These are phyloP conservation scores for Elgaria multicarinata DNA, from an alignment of 2,113 vertebrate species.

Conservation along the genomic window DNA sequence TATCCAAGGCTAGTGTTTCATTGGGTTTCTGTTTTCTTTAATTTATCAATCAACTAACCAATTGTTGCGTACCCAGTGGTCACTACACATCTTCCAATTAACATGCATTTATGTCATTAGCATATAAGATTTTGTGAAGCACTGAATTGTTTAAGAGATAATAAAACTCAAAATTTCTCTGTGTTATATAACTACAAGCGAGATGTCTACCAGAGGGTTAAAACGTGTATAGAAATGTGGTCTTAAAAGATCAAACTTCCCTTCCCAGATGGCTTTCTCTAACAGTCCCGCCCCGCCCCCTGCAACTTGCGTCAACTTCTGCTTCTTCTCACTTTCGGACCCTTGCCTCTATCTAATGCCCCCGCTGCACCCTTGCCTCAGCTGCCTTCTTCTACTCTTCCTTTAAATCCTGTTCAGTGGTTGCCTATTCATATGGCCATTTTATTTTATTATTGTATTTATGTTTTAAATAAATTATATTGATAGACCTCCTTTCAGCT, in stretches of 20 bases:
- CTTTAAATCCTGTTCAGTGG: background rate
- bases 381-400: background rate
- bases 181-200: background rate
- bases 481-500: background rate
- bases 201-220: no score
- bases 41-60: background rate
- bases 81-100: background rate
- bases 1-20: rapidly evolving
- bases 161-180: background rate
- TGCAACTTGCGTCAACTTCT: background rate
- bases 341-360: background rate
- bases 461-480: background rate
- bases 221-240: no score
- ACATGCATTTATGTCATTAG: background rate
- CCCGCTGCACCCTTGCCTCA: no score
- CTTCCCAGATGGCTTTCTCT: background rate
- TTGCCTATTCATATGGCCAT: no score
- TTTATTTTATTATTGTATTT: background rate
- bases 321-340: background rate
- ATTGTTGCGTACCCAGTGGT: background rate
- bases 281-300: no score
- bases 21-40: background rate
- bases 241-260: background rate
- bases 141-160: background rate
- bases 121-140: background rate